These are phyloP conservation scores for Rhipidura dahli DNA, from an alignment of 2,113 vertebrate genomes.

Conservation along the genomic window DNA sequence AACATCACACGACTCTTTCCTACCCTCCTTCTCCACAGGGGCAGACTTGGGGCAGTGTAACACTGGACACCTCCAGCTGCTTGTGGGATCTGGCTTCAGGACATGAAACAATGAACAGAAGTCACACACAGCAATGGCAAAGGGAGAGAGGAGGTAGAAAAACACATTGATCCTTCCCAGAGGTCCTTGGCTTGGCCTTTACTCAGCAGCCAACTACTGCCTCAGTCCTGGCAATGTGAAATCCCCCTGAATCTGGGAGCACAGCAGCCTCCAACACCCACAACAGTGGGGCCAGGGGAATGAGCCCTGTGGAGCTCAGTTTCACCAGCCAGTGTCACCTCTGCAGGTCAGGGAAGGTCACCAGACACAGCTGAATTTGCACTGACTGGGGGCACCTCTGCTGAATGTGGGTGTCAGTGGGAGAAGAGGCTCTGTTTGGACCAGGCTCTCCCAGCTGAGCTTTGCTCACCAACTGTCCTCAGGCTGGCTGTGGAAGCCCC, in stretches of 20 bases:
- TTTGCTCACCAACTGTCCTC: background rate
- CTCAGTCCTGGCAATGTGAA: background rate
- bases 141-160: background rate
- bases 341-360: background rate
- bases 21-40: background rate
- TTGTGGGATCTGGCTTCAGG: slow-evolving; percentile 49
- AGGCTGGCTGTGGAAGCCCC: background rate
- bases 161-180: background rate
- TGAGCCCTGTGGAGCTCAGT: background rate
- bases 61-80: slow-evolving; percentile 6
- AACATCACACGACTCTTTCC: background rate
- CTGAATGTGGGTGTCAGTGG: background rate
- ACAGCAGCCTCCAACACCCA: background rate
- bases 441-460: background rate
- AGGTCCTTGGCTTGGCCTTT: slow-evolving; percentile 14
- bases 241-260: background rate
- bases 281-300: background rate
- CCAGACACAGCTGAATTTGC: background rate
- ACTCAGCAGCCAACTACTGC: background rate
- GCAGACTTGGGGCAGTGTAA: background rate
- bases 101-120: background rate
- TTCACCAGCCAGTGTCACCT: background rate
- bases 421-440: background rate
- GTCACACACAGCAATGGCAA: background rate
- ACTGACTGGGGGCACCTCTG: no score